These are phyloP conservation scores for Anthophora plumipes DNA, from an alignment of 2,888 invertebrate species.

Conservation along the genomic window DNA sequence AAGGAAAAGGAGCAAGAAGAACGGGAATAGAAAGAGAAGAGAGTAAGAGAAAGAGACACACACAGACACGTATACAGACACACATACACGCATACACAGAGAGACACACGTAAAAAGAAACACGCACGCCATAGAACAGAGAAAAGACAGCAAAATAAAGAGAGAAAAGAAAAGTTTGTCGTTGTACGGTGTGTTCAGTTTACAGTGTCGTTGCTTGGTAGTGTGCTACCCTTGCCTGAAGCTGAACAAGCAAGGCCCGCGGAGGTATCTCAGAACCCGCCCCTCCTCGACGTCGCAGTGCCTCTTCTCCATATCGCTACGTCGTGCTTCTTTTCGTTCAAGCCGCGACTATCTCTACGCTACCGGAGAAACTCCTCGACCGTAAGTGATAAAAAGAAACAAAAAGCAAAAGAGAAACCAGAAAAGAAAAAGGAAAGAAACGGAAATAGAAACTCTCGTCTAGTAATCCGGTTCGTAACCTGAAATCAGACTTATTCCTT, in stretches of 20 bases:
- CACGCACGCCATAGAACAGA: neutral
- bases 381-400: slow-evolving; percentile 54
- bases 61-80: neutral
- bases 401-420: no score
- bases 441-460: neutral
- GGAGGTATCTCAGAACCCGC: slow-evolving; percentile 74
- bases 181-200: slow-evolving; percentile 63
- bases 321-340: slow-evolving; percentile 69
- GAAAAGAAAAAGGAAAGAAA: no score
- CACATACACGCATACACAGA: neutral
- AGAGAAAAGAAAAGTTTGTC: slow-evolving; percentile 33
- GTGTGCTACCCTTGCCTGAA: slow-evolving; percentile 67
- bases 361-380: slow-evolving; percentile 65
- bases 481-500: no score
- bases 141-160: neutral
- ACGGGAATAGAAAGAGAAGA: neutral
- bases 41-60: neutral
- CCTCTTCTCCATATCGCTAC: slow-evolving; percentile 70
- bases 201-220: slow-evolving; percentile 67
- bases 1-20: slow-evolving; percentile 11
- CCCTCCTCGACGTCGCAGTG: slow-evolving; percentile 74
- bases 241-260: slow-evolving; percentile 70
- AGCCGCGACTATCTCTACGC: slow-evolving; percentile 65
- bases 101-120: neutral
- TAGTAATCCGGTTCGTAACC: no score